Percentiles rank a stretch among this genome's conserved stretches.
Conservation (phyloP, 2,888 invertebrate genomes). For the Resseliella maxima region DNA sequence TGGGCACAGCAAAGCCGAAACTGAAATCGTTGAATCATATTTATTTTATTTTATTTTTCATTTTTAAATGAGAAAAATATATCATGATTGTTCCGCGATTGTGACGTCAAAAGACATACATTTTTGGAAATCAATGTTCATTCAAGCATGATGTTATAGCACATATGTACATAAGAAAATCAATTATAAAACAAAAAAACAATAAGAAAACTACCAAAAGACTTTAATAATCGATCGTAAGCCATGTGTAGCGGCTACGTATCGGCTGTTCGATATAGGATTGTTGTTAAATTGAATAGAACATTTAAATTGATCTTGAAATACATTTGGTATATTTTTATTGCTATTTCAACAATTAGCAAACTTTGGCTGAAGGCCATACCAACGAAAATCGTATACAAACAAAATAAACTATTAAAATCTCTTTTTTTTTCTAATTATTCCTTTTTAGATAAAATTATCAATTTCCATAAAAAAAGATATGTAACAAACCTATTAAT, state of each 20-base stretch:
- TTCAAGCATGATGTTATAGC: background rate
- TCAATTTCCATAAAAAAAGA: background rate
- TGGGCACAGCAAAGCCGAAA: background rate
- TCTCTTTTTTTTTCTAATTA: too few relatives aligned
- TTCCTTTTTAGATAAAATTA: too few relatives aligned
- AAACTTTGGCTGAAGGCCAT: background rate
- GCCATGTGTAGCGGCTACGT: background rate
- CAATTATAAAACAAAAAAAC: too few relatives aligned
- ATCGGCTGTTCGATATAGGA: background rate
- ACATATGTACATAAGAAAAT: background rate
- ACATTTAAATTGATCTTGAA: slow-evolving; percentile 32
- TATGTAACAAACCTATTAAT: background rate
- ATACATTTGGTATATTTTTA: slow-evolving; percentile 7
- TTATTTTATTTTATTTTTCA: background rate
- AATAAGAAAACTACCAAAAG: too few relatives aligned
- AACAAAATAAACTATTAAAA: too few relatives aligned
- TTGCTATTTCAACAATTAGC: slow-evolving; percentile 25
- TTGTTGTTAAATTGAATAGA: background rate
- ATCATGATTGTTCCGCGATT: background rate
- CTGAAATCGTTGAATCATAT: background rate
- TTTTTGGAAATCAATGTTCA: background rate
- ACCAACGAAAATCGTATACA: too few relatives aligned
- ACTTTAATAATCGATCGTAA: too few relatives aligned
- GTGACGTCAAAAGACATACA: background rate
- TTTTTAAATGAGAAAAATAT: background rate